phyloP scores from a whole-genome alignment of 2,888 invertebrate genomes.

The Sipunculus nudus region DNA sequence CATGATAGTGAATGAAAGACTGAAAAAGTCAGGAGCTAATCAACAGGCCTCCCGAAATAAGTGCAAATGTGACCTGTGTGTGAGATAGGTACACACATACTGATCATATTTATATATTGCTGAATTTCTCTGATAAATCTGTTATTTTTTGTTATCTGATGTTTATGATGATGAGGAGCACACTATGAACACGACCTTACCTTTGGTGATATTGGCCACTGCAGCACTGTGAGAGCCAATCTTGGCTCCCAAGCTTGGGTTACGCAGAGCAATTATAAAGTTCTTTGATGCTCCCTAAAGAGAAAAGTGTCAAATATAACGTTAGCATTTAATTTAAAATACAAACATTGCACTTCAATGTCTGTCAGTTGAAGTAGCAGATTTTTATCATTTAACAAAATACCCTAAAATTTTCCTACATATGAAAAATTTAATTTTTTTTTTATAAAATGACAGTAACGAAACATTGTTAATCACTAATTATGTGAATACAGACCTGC shows the following conservation, averaged over 20 bases:
- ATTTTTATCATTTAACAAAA: background rate
- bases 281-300: constrained; percentile 58
- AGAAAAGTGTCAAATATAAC: constrained; percentile 7
- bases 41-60: too few species aligned
- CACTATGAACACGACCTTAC: constrained; percentile 43
- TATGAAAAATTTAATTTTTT: too few species aligned
- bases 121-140: background rate
- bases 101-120: background rate
- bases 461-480: too few species aligned
- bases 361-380: background rate
- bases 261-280: constrained; percentile 58
- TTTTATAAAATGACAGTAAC: too few species aligned
- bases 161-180: too few species aligned
- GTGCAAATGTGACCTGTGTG: too few species aligned
- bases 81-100: too few species aligned
- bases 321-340: background rate
- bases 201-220: constrained; percentile 57
- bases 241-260: constrained; percentile 61
- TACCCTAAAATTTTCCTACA: too few species aligned
- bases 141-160: too few species aligned
- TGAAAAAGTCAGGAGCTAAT: too few species aligned
- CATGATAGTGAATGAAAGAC: too few species aligned
- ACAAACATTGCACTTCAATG: background rate
- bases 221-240: constrained; percentile 58
- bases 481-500: too few species aligned